Evolutionary conservation across 2,113 vertebrate genomes (phyloP).

Genomic region (Corythornis madagascariensis): DNA sequence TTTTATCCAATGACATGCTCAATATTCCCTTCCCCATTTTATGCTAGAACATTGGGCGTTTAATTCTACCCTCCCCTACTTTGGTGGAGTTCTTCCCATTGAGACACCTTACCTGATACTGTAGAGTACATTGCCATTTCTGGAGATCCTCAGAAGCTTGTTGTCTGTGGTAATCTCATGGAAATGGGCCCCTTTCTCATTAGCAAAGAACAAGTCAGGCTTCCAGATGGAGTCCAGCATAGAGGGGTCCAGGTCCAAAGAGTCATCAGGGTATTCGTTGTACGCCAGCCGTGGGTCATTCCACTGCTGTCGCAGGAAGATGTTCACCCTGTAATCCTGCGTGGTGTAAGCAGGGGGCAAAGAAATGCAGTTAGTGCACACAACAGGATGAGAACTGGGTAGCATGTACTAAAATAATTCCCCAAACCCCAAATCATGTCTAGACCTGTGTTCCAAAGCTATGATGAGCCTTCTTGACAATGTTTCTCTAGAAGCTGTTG

Average conservation of each 20-base stretch:
- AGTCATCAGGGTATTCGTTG: slow-evolving; percentile 95
- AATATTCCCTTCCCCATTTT: not conserved
- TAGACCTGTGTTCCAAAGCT: not conserved
- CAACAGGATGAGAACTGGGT: not conserved
- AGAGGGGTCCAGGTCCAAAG: slow-evolving; percentile 95
- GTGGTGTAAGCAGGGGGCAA: not conserved
- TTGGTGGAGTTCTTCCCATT: not conserved
- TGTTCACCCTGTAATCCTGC: slow-evolving; percentile 97
- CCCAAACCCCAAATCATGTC: not conserved
- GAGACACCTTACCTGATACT: slow-evolving; percentile 87
- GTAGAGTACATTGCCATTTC: slow-evolving; percentile 96
- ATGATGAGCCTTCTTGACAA: not conserved
- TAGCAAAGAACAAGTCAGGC: slow-evolving; percentile 97
- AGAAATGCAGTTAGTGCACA: not conserved
- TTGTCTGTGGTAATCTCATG: slow-evolving; percentile 99
- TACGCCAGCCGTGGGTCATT: slow-evolving; percentile 97
- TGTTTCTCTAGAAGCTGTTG: not conserved
- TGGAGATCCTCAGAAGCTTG: slow-evolving; percentile 95
- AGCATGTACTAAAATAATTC: not conserved
- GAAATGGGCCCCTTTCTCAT: slow-evolving; percentile 98
- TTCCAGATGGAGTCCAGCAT: slow-evolving; percentile 99
- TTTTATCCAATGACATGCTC: not conserved
- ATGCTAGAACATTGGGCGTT: not conserved
- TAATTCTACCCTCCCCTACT: not conserved
- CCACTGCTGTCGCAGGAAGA: slow-evolving; percentile 98